A percentile compares a stretch with the other conserved stretches of the same genome.
Conservation (phyloP, 2,888 invertebrate genomes). For the Petrolisthes cinctipes region DNA sequence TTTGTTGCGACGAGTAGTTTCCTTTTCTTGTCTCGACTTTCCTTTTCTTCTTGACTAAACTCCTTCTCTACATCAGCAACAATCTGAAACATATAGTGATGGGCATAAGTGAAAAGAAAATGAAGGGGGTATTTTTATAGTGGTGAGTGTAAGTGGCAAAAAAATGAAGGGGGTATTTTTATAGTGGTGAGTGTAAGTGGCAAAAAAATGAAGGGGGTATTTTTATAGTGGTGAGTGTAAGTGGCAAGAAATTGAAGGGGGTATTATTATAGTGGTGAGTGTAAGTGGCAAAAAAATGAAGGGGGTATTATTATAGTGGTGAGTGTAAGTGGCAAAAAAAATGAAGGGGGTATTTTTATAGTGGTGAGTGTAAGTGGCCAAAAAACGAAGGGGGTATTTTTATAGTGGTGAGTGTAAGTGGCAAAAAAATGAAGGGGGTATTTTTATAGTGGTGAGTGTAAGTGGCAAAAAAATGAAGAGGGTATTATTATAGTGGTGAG, state of each 20-base stretch:
- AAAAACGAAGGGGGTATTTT: neutral
- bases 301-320: neutral
- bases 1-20: neutral
- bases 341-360: no score
- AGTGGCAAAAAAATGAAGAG: neutral
- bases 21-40: neutral
- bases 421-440: no score
- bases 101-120: neutral
- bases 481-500: neutral
- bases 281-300: neutral
- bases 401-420: neutral
- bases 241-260: no score
- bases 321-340: no score
- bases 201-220: neutral
- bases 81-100: conserved; percentile 15
- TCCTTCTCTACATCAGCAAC: conserved; percentile 42
- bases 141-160: neutral
- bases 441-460: neutral
- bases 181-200: neutral
- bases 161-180: neutral
- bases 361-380: neutral
- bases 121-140: neutral
- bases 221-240: neutral
- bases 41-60: conserved; percentile 10
- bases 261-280: neutral